Evolutionary conservation across 2,113 vertebrate species (phyloP).

Genomic region (Sula dactylatra): DNA sequence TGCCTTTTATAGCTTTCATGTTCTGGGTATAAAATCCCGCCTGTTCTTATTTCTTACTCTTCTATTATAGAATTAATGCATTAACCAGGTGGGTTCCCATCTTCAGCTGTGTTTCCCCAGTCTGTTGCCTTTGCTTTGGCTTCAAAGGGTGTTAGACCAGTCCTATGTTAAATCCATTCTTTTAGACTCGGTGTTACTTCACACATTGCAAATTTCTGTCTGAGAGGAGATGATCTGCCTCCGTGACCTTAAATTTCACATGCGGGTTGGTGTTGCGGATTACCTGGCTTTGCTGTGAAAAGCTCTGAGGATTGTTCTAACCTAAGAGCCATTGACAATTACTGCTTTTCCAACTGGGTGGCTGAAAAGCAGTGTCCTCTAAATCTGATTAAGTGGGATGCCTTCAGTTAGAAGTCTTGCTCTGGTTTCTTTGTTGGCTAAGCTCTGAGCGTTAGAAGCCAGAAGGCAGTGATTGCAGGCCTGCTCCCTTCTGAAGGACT

Average conservation of each 20-base stretch:
- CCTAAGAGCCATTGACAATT: not conserved
- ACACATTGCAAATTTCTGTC: not conserved
- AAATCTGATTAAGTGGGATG: conserved; percentile 16
- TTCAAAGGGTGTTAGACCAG: not conserved
- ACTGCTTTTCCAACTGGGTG: not conserved
- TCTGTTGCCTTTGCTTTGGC: not conserved
- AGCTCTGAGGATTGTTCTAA: not conserved
- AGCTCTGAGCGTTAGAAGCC: not conserved
- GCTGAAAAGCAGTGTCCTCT: not conserved
- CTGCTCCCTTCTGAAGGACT: not conserved
- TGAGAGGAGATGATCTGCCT: not conserved
- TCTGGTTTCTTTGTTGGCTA: not conserved
- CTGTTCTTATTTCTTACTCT: not conserved
- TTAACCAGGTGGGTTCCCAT: not conserved
- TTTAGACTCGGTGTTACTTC: not conserved
- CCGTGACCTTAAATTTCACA: not conserved
- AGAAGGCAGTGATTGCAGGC: not conserved
- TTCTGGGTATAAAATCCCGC: not conserved
- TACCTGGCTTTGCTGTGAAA: conserved; percentile 29
- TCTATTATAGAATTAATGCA: not conserved
- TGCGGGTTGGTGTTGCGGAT: not conserved
- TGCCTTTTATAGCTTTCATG: not conserved
- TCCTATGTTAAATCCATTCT: not conserved
- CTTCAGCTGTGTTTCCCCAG: not conserved
- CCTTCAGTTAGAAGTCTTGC: not conserved